These are phyloP conservation scores for Ispidina lecontei DNA, from an alignment of 2,797 vertebrate species.

Conservation along the genomic window DNA sequence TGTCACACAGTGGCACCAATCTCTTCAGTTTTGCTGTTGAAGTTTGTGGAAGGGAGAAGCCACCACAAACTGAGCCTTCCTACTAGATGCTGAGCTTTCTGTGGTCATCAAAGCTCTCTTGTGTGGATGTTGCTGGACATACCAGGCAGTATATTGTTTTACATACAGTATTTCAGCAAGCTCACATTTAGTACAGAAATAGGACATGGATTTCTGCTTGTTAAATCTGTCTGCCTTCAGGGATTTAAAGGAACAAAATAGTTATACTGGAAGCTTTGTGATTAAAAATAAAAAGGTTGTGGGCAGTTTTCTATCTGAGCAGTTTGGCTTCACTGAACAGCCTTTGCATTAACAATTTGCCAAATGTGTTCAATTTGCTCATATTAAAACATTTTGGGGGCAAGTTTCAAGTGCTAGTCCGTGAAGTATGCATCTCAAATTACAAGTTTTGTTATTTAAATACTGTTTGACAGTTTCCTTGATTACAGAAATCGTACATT, in stretches of 20 bases:
- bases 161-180: neutral
- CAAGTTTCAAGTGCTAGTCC: neutral
- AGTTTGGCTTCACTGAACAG: neutral
- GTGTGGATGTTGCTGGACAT: neutral
- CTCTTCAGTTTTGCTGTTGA: neutral
- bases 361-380: neutral
- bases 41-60: neutral
- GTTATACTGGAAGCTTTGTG: neutral
- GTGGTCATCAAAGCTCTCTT: neutral
- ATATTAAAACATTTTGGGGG: neutral
- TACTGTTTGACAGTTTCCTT: neutral
- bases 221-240: neutral
- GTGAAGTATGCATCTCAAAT: neutral
- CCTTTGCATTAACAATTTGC: neutral
- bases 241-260: slow-evolving; percentile 28
- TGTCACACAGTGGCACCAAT: neutral
- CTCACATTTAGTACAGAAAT: neutral
- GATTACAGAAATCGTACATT: neutral
- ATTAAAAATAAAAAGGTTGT: slow-evolving; percentile 36
- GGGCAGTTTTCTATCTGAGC: slow-evolving; percentile 28
- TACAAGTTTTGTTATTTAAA: neutral
- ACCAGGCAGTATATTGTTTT: neutral
- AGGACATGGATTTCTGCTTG: neutral
- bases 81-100: neutral
- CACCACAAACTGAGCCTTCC: neutral